Evolutionary conservation across 1,140 invertebrate species (phyloP), one percentile per base, ranked within the genome.

Genomic region (Homalodisca vitripennis): DNA sequence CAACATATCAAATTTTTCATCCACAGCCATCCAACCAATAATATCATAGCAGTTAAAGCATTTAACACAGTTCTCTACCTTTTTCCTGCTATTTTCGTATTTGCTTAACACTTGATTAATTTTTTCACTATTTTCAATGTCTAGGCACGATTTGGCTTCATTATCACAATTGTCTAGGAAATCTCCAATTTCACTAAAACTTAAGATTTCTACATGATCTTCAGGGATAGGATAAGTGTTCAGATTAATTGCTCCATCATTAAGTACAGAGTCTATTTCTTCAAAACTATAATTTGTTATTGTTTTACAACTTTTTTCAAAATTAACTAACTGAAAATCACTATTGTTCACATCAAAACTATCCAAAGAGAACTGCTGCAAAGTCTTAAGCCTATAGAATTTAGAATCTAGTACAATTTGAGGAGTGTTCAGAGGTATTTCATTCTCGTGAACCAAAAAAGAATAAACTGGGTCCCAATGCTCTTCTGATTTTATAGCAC

Each of bases 11-110:
- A 27, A 13, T 26, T 22, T 6, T n/a, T 12, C 10, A n/a, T 60
- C 55, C 3, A 60, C 55, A 27, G 55, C 55, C 26, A 60, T 12
- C 55, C 55, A 60, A 10, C 55, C 55, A 6, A 60, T 26, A 6
- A 60, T 10, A 27, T 60, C 55, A 30, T 27, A 60, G 29, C 55
- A 27, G 24, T 60, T 26, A 60, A 60, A 60, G 14, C 26, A 6
- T 22, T 12, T 26, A 3, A 60, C 3, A 30, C 12, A 13, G 24
- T 27, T 60, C 29, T 60, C 55, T 60, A 13, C 13, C 14, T 24
- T 60, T 10, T 60, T 10, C 24, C 22, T 51, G 3, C 17, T 51
- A 20, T 6, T 22, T 10, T 10, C 3, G n/a, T 51, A 51, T 51
- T 51, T 51, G 3, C 3, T 3, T 3, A 51, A 22, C n/a, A 20